These are phyloP conservation scores for Anomalospiza imberbis DNA, from an alignment of 2,797 vertebrate genomes.

Conservation along the genomic window DNA sequence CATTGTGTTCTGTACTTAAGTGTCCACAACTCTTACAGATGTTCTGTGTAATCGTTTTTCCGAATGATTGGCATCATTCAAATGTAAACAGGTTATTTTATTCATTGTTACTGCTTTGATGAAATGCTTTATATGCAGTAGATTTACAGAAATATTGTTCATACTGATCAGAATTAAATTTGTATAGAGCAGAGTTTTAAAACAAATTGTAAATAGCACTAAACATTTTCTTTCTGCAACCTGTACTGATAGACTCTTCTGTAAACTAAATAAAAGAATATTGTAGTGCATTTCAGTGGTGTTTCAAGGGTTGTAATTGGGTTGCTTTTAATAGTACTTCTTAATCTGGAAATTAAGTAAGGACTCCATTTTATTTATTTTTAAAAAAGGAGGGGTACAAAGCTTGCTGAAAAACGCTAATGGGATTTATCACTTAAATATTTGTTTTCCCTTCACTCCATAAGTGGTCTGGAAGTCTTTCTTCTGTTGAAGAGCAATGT, in stretches of 20 bases:
- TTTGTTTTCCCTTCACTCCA: neutral
- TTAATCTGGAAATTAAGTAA: neutral
- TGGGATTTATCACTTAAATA: neutral
- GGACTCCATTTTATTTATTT: neutral
- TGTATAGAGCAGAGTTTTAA: conserved; percentile 97
- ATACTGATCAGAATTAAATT: conserved; percentile 96
- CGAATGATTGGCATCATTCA: conserved; percentile 82
- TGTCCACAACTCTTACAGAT: conserved; percentile 78
- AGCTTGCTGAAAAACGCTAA: neutral
- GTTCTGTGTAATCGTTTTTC: conserved; percentile 72
- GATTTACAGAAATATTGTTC: conserved; percentile 90
- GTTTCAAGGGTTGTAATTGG: conserved; percentile 51
- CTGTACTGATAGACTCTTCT: conserved; percentile 92
- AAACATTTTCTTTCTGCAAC: conserved; percentile 88
- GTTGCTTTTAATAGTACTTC: neutral
- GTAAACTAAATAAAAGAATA: conserved; percentile 97
- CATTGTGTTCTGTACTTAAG: conserved; percentile 82
- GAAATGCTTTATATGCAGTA: conserved; percentile 90
- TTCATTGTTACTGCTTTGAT: conserved; percentile 83
- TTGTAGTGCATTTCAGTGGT: conserved; percentile 79
- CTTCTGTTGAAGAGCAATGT: neutral
- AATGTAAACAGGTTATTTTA: conserved; percentile 81
- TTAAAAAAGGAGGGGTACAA: neutral
- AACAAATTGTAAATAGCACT: conserved; percentile 98
- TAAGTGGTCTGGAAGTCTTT: neutral